A percentile compares a stretch with the other conserved stretches of the same genome.
phyloP scores from a whole-genome alignment of 1,140 invertebrate species.

The Cherax quadricarinatus region DNA sequence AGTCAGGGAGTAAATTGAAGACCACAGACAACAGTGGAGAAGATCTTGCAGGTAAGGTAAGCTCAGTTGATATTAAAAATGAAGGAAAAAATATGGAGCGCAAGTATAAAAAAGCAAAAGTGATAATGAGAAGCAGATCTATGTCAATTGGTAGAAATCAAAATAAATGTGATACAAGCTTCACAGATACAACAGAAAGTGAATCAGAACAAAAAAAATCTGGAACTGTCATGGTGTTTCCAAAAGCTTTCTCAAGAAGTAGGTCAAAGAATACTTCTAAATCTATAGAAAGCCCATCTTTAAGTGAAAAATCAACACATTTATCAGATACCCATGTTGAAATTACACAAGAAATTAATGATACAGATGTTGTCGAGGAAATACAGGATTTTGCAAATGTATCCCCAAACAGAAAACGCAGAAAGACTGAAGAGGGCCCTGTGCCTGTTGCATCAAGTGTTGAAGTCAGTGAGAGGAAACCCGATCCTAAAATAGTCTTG shows the following conservation, averaged over 20 bases:
- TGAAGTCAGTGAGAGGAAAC: background rate
- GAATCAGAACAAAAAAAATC: constrained; percentile 56
- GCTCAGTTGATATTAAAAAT: background rate
- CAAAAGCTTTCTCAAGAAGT: constrained; percentile 31
- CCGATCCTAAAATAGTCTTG: constrained; percentile 36
- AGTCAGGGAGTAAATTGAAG: constrained; percentile 18
- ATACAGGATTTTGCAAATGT: background rate
- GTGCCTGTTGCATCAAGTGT: background rate
- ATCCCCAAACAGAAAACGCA: background rate
- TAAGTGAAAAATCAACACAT: background rate
- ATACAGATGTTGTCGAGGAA: background rate
- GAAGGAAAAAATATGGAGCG: constrained; percentile 14
- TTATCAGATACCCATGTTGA: background rate
- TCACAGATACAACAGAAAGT: constrained; percentile 63
- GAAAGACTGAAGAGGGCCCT: background rate
- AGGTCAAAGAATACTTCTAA: constrained; percentile 10
- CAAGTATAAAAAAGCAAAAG: constrained; percentile 43
- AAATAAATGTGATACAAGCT: constrained; percentile 17
- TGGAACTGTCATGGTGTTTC: constrained; percentile 1
- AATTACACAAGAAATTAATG: background rate
- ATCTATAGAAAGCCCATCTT: background rate
- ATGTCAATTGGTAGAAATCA: constrained; percentile 33
- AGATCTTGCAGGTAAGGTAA: constrained; percentile 1
- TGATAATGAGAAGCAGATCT: constrained; percentile 29
- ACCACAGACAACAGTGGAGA: background rate